Percentiles rank a stretch among this genome's conserved stretches.
phyloP scores from a whole-genome alignment of 2,888 invertebrate genomes.

The Lucinisca nassula region DNA sequence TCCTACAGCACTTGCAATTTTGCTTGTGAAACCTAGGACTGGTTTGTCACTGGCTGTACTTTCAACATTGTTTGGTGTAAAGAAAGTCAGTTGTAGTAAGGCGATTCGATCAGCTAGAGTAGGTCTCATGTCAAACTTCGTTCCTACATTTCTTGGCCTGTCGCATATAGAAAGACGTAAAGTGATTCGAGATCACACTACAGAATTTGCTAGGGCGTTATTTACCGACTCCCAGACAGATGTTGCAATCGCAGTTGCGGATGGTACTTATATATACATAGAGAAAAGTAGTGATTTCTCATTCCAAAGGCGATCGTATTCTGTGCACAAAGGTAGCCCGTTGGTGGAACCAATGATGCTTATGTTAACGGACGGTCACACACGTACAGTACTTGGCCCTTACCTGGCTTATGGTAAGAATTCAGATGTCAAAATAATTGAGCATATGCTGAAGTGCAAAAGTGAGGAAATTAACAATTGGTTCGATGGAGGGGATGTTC shows the following conservation, averaged over 20 bases:
- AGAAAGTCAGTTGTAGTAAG: slow-evolving; percentile 45
- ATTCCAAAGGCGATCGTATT: slow-evolving; percentile 10
- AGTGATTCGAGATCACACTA: slow-evolving; percentile 56
- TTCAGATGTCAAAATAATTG: slow-evolving; percentile 30
- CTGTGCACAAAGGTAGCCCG: slow-evolving; percentile 38
- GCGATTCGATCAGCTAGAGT: slow-evolving; percentile 49
- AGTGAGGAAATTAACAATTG: slow-evolving; percentile 18
- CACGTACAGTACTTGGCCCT: slow-evolving; percentile 31
- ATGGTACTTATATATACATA: slow-evolving; percentile 3
- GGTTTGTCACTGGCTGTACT: slow-evolving; percentile 48
- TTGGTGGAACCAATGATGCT: slow-evolving; percentile 54
- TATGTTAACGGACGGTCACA: slow-evolving; percentile 43
- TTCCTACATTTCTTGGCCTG: slow-evolving; percentile 47
- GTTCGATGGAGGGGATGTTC: slow-evolving; percentile 28
- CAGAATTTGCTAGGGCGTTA: slow-evolving; percentile 48
- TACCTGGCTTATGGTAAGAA: slow-evolving; percentile 43
- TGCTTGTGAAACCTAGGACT: slow-evolving; percentile 48
- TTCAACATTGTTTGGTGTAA: slow-evolving; percentile 51
- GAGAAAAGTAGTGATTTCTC: background rate
- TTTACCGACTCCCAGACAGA: slow-evolving; percentile 12
- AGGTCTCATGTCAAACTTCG: slow-evolving; percentile 35
- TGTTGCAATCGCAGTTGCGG: slow-evolving; percentile 1
- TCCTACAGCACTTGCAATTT: slow-evolving; percentile 51
- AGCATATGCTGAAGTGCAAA: slow-evolving; percentile 22
- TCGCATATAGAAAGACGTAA: slow-evolving; percentile 32